Base-by-base conservation (phyloP, 2,797 vertebrate species). In the Nannoperca australis region DNA sequence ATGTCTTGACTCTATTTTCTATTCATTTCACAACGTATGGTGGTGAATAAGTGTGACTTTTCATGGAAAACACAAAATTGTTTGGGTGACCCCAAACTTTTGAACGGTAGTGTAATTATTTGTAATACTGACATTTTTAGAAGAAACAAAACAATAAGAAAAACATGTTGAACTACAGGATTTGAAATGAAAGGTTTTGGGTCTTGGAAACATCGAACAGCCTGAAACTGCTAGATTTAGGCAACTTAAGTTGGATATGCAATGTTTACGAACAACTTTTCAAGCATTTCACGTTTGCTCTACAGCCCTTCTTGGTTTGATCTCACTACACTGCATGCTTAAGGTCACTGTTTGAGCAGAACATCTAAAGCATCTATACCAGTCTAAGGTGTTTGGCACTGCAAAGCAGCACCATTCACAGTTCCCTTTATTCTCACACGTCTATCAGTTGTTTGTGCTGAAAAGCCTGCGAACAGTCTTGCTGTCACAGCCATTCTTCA, bases 401-500 rank as follows among this genome's bases (percentile, higher is more conserved):
- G 27, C 0, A 0, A 38, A 32, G 17, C 4, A 36, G 72, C 70
- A 73, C 36, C 47, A 40, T 60, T 63, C 13, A 38, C 49, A 50
- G 17, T 24, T 73, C 24, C 9, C 42, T 73, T 63, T 76, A 53
- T 70, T 30, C 32, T 54, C 34, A 71, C 45, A 61, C 42, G 15
- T 79, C 49, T 67, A 27, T 11, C 44, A 32, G n/a, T 34, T 36
- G 64, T 67, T 77, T 47, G 44, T 45, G 67, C 14, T 69, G 54
- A 77, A 73, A 79, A 58, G 81, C 63, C 75, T 32, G 63, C 14
- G n/a, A 70, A 73, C 77, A 75, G 55, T 4, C 14, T 38, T 3
- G 50, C 58, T 73, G 74, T 81, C 73, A 66, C 27, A 58, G 44
- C 53, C 8, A 17, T 53, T 83, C 53, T 53, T 84, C 51, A 68